A percentile compares a stretch with the other conserved stretches of the same genome.
Conservation (phyloP, 1,140 invertebrate species). For the Drosophila athabasca region DNA sequence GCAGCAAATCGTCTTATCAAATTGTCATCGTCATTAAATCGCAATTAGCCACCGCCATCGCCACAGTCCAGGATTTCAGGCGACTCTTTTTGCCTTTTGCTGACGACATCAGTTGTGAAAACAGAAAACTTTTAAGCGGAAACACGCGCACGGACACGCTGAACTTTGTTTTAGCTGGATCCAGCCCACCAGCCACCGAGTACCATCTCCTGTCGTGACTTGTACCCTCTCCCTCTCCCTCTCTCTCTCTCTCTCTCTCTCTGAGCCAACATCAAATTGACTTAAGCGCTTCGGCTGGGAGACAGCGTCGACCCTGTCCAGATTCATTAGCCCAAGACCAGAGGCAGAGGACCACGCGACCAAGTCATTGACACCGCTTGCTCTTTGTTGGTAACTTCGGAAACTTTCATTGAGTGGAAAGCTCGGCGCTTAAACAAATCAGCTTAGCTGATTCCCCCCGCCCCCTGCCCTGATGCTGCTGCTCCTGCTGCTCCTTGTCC, state of each 20-base stretch:
- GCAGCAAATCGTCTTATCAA: conserved; percentile 58
- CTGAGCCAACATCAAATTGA: conserved; percentile 62
- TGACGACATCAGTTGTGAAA: conserved; percentile 45
- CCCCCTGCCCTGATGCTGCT: conserved; percentile 5
- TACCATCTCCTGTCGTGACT: neutral
- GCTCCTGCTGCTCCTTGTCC: too few species aligned
- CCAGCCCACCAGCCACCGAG: neutral
- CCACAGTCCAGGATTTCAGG: conserved; percentile 42
- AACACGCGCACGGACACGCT: conserved; percentile 55
- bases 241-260: neutral
- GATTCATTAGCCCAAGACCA: conserved; percentile 47
- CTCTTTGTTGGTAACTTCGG: conserved; percentile 8
- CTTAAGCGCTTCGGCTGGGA: conserved; percentile 47
- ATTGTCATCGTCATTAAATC: conserved; percentile 72
- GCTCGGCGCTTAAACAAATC: conserved; percentile 50
- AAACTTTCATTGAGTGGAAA: conserved; percentile 59
- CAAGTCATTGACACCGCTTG: conserved; percentile 62
- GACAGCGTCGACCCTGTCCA: conserved; percentile 36
- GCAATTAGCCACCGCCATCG: conserved; percentile 55
- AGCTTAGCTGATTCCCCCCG: conserved; percentile 53
- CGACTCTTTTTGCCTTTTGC: conserved; percentile 33
- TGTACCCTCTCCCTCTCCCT: neutral
- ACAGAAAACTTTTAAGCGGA: conserved; percentile 67
- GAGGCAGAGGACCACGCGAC: neutral
- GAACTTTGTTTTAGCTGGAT: conserved; percentile 30